phyloP scores from a whole-genome alignment of 2,113 vertebrate genomes.

The Gallinago paraguaiae region DNA sequence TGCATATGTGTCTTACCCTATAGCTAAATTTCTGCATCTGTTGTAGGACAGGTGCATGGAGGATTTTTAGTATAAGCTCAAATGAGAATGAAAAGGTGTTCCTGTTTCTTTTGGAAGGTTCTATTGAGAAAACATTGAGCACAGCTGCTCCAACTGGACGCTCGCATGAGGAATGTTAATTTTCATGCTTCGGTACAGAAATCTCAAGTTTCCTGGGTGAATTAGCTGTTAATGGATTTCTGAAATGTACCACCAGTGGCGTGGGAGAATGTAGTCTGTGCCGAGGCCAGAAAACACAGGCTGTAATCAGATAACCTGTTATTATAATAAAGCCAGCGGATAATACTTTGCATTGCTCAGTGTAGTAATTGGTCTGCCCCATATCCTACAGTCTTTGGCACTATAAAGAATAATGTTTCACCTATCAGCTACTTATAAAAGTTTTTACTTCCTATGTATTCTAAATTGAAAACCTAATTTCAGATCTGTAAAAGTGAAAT shows the following conservation, averaged over 20 bases:
- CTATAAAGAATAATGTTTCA: conserved; percentile 28
- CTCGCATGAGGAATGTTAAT: not conserved
- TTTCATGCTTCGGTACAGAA: not conserved
- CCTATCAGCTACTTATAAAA: conserved; percentile 61
- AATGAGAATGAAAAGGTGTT: not conserved
- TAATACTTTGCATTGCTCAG: conserved; percentile 65
- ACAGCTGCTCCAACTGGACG: not conserved
- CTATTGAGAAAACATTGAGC: not conserved
- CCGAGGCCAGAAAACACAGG: conserved; percentile 18
- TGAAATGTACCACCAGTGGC: not conserved
- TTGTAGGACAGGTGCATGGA: not conserved
- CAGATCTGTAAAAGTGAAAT: conserved; percentile 9
- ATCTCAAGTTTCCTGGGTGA: conserved; percentile 1
- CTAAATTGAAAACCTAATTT: conserved; percentile 59
- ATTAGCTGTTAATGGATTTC: conserved; percentile 23
- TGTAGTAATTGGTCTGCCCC: conserved; percentile 57
- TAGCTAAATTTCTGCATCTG: not conserved
- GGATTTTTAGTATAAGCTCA: not conserved
- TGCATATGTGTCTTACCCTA: not conserved
- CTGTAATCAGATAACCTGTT: conserved; percentile 63
- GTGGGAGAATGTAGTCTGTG: not conserved
- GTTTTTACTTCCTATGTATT: conserved; percentile 44
- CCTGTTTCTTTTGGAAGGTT: not conserved
- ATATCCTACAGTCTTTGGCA: conserved; percentile 47
- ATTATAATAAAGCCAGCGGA: conserved; percentile 57